A percentile compares a stretch with the other conserved stretches of the same genome.
phyloP scores from a whole-genome alignment of 2,797 vertebrate genomes.

The Octomys mimax region DNA sequence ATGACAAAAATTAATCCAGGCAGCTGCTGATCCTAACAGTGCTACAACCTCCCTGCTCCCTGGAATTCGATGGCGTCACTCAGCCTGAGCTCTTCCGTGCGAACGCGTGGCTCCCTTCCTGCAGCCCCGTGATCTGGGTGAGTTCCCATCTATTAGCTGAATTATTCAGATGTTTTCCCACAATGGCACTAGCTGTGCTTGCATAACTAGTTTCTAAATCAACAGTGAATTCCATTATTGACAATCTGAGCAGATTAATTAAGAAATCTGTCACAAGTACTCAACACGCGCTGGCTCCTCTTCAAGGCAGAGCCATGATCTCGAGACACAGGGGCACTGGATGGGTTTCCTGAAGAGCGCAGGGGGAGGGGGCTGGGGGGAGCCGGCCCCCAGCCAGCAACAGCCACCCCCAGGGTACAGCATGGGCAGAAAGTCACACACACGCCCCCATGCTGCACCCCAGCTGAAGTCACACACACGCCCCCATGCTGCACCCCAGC shows the following conservation, averaged over 20 bases:
- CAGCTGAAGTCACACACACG: not conserved
- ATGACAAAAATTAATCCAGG: conserved; percentile 67
- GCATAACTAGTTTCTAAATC: conserved; percentile 72
- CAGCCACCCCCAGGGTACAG: not conserved
- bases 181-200: conserved; percentile 63
- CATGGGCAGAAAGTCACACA: not conserved
- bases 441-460: not conserved
- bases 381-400: accelerated
- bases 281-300: not conserved
- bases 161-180: conserved; percentile 82
- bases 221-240: conserved; percentile 76
- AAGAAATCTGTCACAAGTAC: conserved; percentile 68
- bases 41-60: conserved; percentile 52
- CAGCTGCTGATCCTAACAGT: conserved; percentile 69
- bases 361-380: not conserved
- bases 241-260: conserved; percentile 75
- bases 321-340: conserved; percentile 12
- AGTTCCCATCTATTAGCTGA: conserved; percentile 76
- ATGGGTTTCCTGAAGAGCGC: not conserved
- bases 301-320: conserved; percentile 18
- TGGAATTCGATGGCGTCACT: conserved; percentile 57
- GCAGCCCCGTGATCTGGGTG: conserved; percentile 55
- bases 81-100: not conserved
- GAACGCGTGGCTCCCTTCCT: conserved; percentile 8
- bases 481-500: not conserved